phyloP scores from a whole-genome alignment of 2,113 vertebrate genomes.

The Emydocephalus ijimae region DNA sequence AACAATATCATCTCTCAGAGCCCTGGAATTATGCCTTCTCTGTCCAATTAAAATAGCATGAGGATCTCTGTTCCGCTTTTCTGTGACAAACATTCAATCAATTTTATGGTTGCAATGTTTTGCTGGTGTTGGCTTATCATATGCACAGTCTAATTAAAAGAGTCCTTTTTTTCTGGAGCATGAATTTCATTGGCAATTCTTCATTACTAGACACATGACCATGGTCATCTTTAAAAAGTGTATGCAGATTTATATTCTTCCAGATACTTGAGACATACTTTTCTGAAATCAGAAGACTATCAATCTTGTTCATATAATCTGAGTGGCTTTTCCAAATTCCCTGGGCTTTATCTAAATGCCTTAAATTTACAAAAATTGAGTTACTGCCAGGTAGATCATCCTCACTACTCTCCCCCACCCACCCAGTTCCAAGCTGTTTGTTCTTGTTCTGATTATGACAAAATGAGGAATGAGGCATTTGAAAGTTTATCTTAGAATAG shows the following conservation, averaged over 20 bases:
- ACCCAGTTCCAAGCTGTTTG: background rate
- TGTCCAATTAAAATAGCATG: background rate
- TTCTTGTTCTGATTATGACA: background rate
- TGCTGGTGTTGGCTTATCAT: background rate
- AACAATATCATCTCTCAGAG: background rate
- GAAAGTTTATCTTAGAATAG: background rate
- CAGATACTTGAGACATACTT: background rate
- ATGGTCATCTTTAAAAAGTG: background rate
- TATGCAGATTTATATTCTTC: background rate
- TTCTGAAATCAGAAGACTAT: background rate
- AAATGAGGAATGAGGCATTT: background rate
- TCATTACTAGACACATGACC: background rate
- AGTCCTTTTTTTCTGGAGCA: background rate
- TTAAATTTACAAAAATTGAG: background rate
- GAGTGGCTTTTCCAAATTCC: background rate
- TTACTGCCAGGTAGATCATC: background rate
- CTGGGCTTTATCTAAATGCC: background rate
- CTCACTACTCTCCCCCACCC: background rate
- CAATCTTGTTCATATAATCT: background rate
- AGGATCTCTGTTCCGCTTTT: background rate
- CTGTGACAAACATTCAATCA: background rate
- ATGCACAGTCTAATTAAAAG: background rate
- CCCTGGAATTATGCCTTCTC: background rate
- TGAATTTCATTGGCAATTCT: background rate
- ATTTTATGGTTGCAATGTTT: background rate